These are phyloP conservation scores for Wasmannia auropunctata DNA, from an alignment of 1,140 invertebrate genomes.

Conservation along the genomic window DNA sequence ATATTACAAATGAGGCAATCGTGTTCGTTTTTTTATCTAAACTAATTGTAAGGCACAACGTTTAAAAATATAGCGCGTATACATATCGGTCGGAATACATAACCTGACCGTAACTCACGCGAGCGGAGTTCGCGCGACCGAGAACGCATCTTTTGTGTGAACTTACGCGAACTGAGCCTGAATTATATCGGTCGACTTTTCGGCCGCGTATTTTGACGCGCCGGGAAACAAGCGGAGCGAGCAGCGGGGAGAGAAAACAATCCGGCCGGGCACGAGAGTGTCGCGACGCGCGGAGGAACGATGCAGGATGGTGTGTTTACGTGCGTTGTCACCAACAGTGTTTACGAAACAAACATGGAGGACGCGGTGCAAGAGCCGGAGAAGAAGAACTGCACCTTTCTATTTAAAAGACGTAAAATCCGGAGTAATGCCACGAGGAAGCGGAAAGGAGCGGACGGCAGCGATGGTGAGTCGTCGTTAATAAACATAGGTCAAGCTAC, in stretches of 20 bases:
- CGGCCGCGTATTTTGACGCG: background rate
- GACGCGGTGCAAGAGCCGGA: conserved; percentile 56
- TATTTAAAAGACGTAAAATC: conserved; percentile 84
- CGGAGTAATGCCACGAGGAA: conserved; percentile 80
- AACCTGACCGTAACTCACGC: conserved; percentile 44
- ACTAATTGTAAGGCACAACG: background rate
- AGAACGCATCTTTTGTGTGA: conserved; percentile 6
- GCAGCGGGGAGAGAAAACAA: no score
- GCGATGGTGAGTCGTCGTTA: conserved; percentile 67
- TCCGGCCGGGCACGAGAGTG: background rate
- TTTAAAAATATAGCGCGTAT: conserved; percentile 26
- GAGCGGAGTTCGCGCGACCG: background rate
- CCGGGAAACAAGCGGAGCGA: background rate
- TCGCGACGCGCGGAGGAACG: background rate
- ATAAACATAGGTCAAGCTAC: background rate
- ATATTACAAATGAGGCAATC: background rate
- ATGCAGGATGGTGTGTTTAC: background rate
- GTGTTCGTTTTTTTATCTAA: background rate
- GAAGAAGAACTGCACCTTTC: conserved; percentile 78
- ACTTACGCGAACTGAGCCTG: background rate
- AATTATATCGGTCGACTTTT: background rate
- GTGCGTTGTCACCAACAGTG: conserved; percentile 24
- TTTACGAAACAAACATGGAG: conserved; percentile 80
- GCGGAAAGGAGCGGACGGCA: conserved; percentile 74
- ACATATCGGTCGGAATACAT: conserved; percentile 39